Evolutionary conservation across 1,140 invertebrate genomes (phyloP), one percentile per base, ranked within the genome.

Genomic region (Trypoxylus dichotomus): DNA sequence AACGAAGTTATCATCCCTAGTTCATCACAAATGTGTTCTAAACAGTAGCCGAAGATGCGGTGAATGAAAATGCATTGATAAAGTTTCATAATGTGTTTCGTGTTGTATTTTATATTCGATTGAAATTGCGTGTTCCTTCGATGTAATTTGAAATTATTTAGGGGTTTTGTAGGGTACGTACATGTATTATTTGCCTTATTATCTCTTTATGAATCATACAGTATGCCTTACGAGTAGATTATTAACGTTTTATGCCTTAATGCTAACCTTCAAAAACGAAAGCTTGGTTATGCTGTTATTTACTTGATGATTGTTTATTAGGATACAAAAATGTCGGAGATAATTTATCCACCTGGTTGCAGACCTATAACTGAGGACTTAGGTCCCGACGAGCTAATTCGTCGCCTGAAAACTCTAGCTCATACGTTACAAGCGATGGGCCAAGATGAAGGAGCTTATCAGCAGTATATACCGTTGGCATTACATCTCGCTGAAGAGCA

Each of bases 371-470:
- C 92, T 79, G 96, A 98, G 87, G 97, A 98, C 88, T 88, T 98
- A 68, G 95, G 95, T 77, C 93, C 96, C 41, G 97, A 99, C 90
- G 97, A 99, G 87, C 89, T 99, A 58, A 97, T 98, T 81, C 90
- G 96, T 79, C 91, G 97, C 84, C 90, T 98, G 19, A 98, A 98
- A 91, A 94, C 95, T 41, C 87, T 98, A 79, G 96, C 97, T 13
- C 94, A 97, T 85, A 96, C 96, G 0, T 91, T 98, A 77, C 97
- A 98, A 90, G 96, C 96, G 63, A 96, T 99, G 93, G 96, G 95
- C 25, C 97, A 99, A 88, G 95, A 97, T 89, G 96, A 97, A 87
- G 95, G 96, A 84, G 95, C 94, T 85, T 95, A 98, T 86, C 94
- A 96, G 85, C 94, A 97, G 86, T 98, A 95, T 87, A 94, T 97